Base-by-base conservation (phyloP, 1,140 invertebrate species). In the Triops longicaudatus region DNA sequence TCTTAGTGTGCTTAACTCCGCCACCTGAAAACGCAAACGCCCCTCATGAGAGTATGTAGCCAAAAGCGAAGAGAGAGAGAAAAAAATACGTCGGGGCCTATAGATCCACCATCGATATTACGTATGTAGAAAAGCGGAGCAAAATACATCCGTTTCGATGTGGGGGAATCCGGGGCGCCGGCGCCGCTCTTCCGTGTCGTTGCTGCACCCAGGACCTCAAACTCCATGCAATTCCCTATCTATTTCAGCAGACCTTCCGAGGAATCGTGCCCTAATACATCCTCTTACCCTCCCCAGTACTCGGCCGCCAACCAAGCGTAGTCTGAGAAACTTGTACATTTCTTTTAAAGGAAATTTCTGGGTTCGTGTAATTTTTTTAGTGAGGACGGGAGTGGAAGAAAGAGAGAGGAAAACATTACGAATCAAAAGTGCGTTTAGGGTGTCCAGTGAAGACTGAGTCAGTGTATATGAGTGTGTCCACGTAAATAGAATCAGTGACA, bases 101-200 rank as follows among this genome's bases (percentile, higher is more conserved):
- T 63, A 63, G 50, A 63, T 63, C 50, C 50, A n/a, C 50, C 50
- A 63, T 63, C 50, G 50, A 63, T 63, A 22, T 63, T 63, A 10
- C n/a, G 22, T n/a, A n/a, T 63, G 17, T 17, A 17, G 50, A 63
- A 63, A 22, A 9, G 50, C 10, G 50, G 50, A 22, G 50, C 22
- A 17, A 63, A 63, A 63, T 17, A 22, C 50, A 63, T 22, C 50
- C 50, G 17, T n/a, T 63, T 9, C 17, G 14, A 63, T 14, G 22
- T 63, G 50, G 50, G 50, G 14, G 22, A 17, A 22, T 7, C 50
- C 50, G 14, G 10, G 50, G 50, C 50, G 50, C 50, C 50, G 50
- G 50, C 50, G 50, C 14, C 50, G 50, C 7, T 2, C 31, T 37
- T 37, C 31, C 31, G 31, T 37, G 50, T 63, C 50, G 50, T 63